phyloP scores from a whole-genome alignment of 2,888 invertebrate species.

The Protonemura montana region DNA sequence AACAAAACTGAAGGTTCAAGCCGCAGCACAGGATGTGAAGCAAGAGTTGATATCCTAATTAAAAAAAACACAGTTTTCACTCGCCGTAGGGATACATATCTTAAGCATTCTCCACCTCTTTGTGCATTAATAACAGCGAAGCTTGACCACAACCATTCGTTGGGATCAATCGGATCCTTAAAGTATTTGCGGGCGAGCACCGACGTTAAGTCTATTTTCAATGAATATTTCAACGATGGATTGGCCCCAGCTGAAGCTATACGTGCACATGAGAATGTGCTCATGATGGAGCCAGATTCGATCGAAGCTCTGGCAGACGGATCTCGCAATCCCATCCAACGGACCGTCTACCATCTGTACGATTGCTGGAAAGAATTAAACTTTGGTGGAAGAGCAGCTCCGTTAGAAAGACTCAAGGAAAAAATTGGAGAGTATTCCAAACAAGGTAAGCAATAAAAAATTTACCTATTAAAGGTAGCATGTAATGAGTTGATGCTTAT shows the following conservation, averaged over 20 bases:
- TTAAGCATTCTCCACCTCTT: not conserved
- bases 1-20: not conserved
- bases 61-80: not conserved
- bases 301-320: slow-evolving; percentile 16
- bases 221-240: not conserved
- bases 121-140: not conserved
- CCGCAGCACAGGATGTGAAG: not conserved
- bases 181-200: not conserved
- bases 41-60: not conserved
- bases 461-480: no score
- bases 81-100: not conserved
- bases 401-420: not conserved
- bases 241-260: slow-evolving; percentile 20
- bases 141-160: not conserved
- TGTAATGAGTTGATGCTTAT: no score
- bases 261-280: slow-evolving; percentile 1
- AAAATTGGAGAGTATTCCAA: not conserved
- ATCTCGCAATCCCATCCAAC: not conserved
- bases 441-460: not conserved
- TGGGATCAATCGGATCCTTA: not conserved
- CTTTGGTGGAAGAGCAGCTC: not conserved
- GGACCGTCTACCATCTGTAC: not conserved
- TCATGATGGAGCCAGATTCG: not conserved
- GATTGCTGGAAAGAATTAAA: not conserved
- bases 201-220: not conserved